Evolutionary conservation across 1,140 invertebrate genomes (phyloP).

Genomic region (Steinernema feltiae): DNA sequence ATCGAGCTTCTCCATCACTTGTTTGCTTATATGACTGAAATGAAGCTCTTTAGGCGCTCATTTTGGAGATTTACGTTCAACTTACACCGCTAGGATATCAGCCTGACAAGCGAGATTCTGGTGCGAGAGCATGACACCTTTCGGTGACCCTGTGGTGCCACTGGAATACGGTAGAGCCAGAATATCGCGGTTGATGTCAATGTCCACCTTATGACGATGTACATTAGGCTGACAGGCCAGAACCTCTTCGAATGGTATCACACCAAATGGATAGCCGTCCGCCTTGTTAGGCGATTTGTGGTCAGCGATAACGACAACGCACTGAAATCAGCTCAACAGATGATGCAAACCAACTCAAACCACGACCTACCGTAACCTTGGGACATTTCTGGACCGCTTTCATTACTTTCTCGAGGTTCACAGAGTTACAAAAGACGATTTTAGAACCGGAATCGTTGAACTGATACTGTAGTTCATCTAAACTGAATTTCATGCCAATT

Average conservation of each 20-base stretch:
- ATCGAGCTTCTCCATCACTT: neutral
- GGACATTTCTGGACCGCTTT: neutral
- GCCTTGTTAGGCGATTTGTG: neutral
- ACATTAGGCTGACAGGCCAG: neutral
- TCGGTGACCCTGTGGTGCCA: constrained; percentile 61
- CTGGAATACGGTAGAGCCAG: constrained; percentile 52
- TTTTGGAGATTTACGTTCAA: neutral
- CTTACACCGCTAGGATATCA: constrained; percentile 65
- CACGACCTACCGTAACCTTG: neutral
- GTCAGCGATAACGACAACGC: neutral
- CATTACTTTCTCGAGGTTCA: neutral
- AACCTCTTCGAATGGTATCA: neutral
- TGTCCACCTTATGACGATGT: neutral
- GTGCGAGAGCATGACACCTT: constrained; percentile 61
- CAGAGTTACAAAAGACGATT: neutral
- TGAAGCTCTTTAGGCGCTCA: neutral
- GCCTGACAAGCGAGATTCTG: constrained; percentile 65
- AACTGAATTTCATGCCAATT: neutral
- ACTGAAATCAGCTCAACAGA: neutral
- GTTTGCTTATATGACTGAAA: neutral
- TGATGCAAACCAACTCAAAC: neutral
- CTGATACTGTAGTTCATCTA: constrained; percentile 2
- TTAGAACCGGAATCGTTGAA: neutral
- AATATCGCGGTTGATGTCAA: neutral
- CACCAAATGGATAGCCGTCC: neutral